Evolutionary conservation across 2,888 invertebrate genomes (phyloP), one percentile per base, ranked within the genome.

Genomic region (Chrysina gloriosa): DNA sequence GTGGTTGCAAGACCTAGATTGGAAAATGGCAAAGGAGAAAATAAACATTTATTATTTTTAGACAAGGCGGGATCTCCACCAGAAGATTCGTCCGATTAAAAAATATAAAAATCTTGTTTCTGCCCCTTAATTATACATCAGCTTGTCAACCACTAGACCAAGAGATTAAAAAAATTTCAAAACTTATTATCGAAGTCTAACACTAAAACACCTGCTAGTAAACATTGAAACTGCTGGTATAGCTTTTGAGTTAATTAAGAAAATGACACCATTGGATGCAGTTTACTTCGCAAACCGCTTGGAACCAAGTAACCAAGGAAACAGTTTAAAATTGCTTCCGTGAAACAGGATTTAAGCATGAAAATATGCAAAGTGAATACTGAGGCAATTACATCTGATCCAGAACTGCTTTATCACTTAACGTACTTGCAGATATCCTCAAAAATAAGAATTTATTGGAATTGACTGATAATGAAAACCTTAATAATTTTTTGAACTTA

Each of bases 221-320:
- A n/a, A n/a, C n/a, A n/a, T n/a, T n/a, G n/a, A 34, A 31, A 31
- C 4, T 56, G 56, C 47, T 67, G 58, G 61, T 67, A 67, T 61
- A 45, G 58, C 61, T 61, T 67, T 67, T 61, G 67, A 67, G 47
- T 61, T 66, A 14, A 63, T 61, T 2, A 48, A 63, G 61, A 67
- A 67, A 67, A 63, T 50, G 31, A 63, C 63, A 45, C 63, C 67
- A 48, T 48, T 67, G 63, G 50, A 67, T 58, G 66, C 56, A 67
- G 25, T 63, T 58, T 63, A 63, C 39, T 48, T 63, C 2, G 52
- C 67, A 48, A 63, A 63, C 50, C 56, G 54, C 52, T 64, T 68
- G 64, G 64, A 54, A 68, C 45, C n/a, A n/a, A n/a, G n/a, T n/a
- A n/a, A n/a, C n/a, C 64, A 64, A 68, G 64, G 64, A 68, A 68